A percentile compares a stretch with the other conserved stretches of the same genome.
phyloP scores from a whole-genome alignment of 2,888 invertebrate genomes.

The Pandemis corylana region DNA sequence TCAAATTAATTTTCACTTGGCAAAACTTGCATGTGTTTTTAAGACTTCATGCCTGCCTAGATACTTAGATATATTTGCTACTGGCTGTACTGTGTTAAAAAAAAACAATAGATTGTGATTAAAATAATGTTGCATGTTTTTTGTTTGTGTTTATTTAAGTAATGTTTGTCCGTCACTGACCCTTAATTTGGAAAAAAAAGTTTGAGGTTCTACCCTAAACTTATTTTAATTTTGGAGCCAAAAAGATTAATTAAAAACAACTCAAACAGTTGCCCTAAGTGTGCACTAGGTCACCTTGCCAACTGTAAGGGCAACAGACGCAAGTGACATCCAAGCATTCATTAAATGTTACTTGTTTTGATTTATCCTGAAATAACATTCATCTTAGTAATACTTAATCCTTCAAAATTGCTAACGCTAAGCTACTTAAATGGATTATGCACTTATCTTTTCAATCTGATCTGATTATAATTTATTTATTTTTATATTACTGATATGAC shows the following conservation, averaged over 20 bases:
- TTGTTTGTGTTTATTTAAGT: slow-evolving; percentile 39
- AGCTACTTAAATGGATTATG: background rate
- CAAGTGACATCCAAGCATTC: background rate
- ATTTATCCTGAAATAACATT: slow-evolving; percentile 16
- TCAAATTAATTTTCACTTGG: no score
- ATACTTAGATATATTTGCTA: background rate
- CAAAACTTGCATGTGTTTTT: background rate
- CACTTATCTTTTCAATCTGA: no score
- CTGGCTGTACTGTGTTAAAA: background rate
- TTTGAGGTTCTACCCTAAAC: no score
- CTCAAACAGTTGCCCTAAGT: no score
- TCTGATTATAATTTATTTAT: no score
- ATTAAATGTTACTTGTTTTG: slow-evolving; percentile 5
- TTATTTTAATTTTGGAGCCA: no score
- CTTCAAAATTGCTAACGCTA: background rate
- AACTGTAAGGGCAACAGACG: background rate
- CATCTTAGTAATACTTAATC: background rate
- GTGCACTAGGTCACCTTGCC: no score
- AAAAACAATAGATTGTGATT: slow-evolving; percentile 1
- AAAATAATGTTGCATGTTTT: slow-evolving; percentile 44
- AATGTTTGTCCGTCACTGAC: slow-evolving; percentile 19
- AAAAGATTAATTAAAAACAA: no score
- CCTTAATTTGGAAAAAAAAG: no score
- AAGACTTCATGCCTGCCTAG: no score
- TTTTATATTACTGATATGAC: no score